Percentiles rank a stretch among this genome's conserved stretches.
phyloP scores from a whole-genome alignment of 2,113 vertebrate species.

The Chaetura pelagica region DNA sequence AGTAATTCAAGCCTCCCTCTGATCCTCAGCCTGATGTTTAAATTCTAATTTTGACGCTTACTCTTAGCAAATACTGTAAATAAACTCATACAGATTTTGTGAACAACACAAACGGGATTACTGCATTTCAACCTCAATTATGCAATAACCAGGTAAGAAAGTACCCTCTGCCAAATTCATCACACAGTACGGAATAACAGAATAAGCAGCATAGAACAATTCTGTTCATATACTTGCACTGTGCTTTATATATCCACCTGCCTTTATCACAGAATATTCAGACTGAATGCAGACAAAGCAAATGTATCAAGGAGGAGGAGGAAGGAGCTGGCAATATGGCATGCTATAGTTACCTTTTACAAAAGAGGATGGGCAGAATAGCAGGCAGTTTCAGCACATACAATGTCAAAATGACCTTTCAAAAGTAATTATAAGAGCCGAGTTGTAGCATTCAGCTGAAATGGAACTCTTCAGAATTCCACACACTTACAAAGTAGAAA shows the following conservation, averaged over 20 bases:
- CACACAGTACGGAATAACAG: not conserved
- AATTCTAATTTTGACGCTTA: not conserved
- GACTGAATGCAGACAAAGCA: not conserved
- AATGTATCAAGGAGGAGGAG: not conserved
- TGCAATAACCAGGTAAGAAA: not conserved
- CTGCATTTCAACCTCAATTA: not conserved
- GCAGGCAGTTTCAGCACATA: not conserved
- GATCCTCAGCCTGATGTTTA: not conserved
- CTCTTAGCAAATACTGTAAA: not conserved
- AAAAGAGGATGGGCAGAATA: not conserved
- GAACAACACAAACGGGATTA: not conserved
- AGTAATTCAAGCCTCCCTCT: not conserved
- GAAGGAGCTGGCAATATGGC: not conserved
- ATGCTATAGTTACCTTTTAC: not conserved
- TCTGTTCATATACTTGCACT: not conserved
- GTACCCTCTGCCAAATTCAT: not conserved
- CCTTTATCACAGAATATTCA: not conserved
- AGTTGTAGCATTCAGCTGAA: not conserved
- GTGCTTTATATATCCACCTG: not conserved
- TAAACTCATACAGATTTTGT: not conserved
- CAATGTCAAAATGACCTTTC: constrained; percentile 21
- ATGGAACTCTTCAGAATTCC: not conserved
- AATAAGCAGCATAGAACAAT: not conserved
- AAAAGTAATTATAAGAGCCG: not conserved
- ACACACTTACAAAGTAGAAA: not conserved